Conservation (phyloP, 2,797 vertebrate genomes). For the Anolis apletophallus region DNA sequence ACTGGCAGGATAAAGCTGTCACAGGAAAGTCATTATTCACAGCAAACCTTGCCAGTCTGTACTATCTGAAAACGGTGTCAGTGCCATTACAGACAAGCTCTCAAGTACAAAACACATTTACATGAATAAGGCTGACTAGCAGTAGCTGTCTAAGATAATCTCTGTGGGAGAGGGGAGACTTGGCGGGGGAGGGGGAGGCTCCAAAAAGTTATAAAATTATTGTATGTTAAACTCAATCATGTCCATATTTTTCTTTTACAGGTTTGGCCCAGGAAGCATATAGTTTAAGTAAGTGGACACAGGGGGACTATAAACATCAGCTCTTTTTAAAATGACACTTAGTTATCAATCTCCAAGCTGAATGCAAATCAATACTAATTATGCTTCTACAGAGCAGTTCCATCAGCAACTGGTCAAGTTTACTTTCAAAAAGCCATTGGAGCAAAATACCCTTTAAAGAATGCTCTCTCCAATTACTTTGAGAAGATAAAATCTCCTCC, state of each 20-base stretch:
- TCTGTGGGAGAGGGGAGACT: conserved; percentile 59
- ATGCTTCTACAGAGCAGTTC: conserved; percentile 50
- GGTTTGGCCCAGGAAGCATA: conserved; percentile 39
- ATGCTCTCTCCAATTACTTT: conserved; percentile 43
- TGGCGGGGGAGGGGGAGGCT: conserved; percentile 55
- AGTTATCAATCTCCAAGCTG: conserved; percentile 58
- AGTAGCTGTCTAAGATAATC: conserved; percentile 62
- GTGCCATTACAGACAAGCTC: conserved; percentile 58
- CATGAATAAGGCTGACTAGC: conserved; percentile 74
- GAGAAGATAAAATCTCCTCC: conserved; percentile 46
- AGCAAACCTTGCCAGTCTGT: conserved; percentile 65
- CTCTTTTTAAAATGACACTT: conserved; percentile 63
- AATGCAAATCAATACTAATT: conserved; percentile 73
- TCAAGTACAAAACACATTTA: conserved; percentile 67
- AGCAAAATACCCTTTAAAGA: conserved; percentile 56
- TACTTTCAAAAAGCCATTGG: conserved; percentile 56
- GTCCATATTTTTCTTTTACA: conserved; percentile 60
- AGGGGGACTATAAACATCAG: conserved; percentile 58
- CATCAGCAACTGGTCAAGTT: conserved; percentile 60
- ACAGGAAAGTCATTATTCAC: conserved; percentile 70
- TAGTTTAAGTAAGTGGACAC: conserved; percentile 54
- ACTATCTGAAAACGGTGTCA: conserved; percentile 65
- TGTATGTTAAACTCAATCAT: conserved; percentile 66
- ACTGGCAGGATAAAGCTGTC: conserved; percentile 73
- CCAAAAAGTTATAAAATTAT: conserved; percentile 68